Evolutionary conservation across 1,140 invertebrate genomes (phyloP).

Genomic region (Charaxes varanes): DNA sequence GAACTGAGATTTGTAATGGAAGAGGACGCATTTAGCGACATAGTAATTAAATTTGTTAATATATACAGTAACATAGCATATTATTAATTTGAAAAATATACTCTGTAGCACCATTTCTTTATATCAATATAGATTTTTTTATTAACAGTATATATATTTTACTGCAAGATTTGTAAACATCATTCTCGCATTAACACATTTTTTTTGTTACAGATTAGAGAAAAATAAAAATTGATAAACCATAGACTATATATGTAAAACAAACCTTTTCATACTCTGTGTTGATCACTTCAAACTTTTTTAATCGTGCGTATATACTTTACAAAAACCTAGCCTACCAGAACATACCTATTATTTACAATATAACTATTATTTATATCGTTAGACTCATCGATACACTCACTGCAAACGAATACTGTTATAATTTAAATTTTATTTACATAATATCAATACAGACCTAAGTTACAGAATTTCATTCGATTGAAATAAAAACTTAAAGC

Average conservation of each 20-base stretch:
- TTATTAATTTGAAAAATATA: slow-evolving; percentile 7
- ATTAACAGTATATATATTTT: neutral
- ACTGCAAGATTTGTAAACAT: neutral
- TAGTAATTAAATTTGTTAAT: slow-evolving; percentile 27
- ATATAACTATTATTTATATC: slow-evolving; percentile 7
- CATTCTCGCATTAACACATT: neutral
- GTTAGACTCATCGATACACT: slow-evolving; percentile 20
- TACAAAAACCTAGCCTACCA: slow-evolving; percentile 13
- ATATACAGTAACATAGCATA: slow-evolving; percentile 30
- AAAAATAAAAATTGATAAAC: slow-evolving; percentile 7
- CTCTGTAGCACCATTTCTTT: slow-evolving; percentile 12
- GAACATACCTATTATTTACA: slow-evolving; percentile 14
- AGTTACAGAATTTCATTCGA: slow-evolving; percentile 36
- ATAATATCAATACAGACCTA: slow-evolving; percentile 39
- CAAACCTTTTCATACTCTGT: slow-evolving; percentile 10
- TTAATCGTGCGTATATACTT: neutral
- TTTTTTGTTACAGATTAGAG: slow-evolving; percentile 1
- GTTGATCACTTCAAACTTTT: slow-evolving; percentile 3
- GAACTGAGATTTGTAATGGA: slow-evolving; percentile 43
- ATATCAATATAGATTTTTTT: slow-evolving; percentile 3
- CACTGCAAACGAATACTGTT: slow-evolving; percentile 46
- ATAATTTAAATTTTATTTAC: slow-evolving; percentile 64
- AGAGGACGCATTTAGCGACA: slow-evolving; percentile 21
- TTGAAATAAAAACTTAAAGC: slow-evolving; percentile 40
- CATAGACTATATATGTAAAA: slow-evolving; percentile 7